Evolutionary conservation across 23 tunicate genomes (phyloP).

Genomic region (Diplosoma virens): DNA sequence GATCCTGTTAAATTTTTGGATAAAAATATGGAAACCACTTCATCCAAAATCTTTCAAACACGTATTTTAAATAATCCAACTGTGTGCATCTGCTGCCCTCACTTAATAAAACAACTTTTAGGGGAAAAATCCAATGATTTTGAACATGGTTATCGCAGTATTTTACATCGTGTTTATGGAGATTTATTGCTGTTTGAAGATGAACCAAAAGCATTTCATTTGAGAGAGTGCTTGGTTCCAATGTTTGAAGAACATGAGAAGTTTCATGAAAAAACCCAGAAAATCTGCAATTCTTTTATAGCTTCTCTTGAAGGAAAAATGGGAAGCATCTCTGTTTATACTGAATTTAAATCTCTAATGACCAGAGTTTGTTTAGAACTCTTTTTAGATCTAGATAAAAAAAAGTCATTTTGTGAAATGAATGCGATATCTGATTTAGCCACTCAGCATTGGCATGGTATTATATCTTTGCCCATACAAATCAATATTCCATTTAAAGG

Average conservation of each 20-base stretch:
- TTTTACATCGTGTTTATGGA: constrained; percentile 56
- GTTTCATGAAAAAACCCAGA: constrained; percentile 14
- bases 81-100: constrained; percentile 52
- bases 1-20: constrained; percentile 41
- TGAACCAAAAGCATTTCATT: constrained; percentile 27
- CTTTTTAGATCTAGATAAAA: constrained; percentile 46
- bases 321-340: constrained; percentile 31
- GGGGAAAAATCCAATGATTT: constrained; percentile 41
- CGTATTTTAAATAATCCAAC: constrained; percentile 62
- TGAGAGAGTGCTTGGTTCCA: constrained; percentile 35
- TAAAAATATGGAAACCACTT: neutral
- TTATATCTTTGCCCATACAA: constrained; percentile 58
- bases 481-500: constrained; percentile 50
- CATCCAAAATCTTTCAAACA: constrained; percentile 37
- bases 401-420: neutral
- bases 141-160: constrained; percentile 54
- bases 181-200: constrained; percentile 69
- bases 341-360: constrained; percentile 67
- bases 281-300: neutral
- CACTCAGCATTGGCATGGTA: constrained; percentile 94
- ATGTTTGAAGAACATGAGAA: constrained; percentile 17
- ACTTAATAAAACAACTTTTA: constrained; percentile 37
- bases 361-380: constrained; percentile 58
- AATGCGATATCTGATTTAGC: constrained; percentile 52
- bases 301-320: neutral